Evolutionary conservation across 2,113 vertebrate species (phyloP).

Genomic region (Electrona antarctica): DNA sequence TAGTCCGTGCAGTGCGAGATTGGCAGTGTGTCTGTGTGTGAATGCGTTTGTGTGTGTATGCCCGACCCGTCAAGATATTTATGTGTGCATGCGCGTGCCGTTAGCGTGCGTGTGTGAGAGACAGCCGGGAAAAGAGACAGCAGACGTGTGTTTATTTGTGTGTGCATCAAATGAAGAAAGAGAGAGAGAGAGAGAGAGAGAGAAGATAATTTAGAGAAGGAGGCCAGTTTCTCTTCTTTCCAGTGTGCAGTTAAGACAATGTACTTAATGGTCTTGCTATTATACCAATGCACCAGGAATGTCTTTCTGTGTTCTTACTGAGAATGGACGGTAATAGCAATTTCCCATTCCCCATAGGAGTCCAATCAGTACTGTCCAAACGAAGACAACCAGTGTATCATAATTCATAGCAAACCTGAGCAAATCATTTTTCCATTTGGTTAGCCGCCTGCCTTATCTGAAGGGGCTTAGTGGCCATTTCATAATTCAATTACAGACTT

Average conservation of each 20-base stretch:
- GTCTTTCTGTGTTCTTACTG: neutral
- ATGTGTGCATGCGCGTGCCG: conserved; percentile 9
- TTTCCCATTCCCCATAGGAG: conserved; percentile 31
- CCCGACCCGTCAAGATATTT: too few species aligned
- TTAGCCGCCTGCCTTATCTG: conserved; percentile 60
- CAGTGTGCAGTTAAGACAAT: neutral
- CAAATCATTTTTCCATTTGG: conserved; percentile 64
- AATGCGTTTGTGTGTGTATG: too few species aligned
- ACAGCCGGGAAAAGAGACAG: too few species aligned
- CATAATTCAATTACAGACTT: conserved; percentile 67
- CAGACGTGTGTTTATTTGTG: conserved; percentile 9
- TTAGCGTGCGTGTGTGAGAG: conserved; percentile 18
- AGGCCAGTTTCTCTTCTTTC: neutral
- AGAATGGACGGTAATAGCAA: conserved; percentile 13
- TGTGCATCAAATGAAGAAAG: conserved; percentile 10
- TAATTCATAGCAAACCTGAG: conserved; percentile 63
- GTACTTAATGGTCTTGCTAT: conserved; percentile 1
- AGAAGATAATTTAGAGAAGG: neutral
- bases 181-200: conserved; percentile 1
- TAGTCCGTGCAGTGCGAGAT: too few species aligned
- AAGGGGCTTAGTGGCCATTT: conserved; percentile 47
- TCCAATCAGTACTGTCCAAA: conserved; percentile 38
- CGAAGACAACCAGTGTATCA: conserved; percentile 56
- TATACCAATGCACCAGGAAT: neutral
- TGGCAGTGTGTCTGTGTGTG: too few species aligned